Percentiles rank a stretch among this genome's conserved stretches.
phyloP scores from a whole-genome alignment of 37 sponge, comb jelly and placozoan species.

The Cladorhizidae sp. region DNA sequence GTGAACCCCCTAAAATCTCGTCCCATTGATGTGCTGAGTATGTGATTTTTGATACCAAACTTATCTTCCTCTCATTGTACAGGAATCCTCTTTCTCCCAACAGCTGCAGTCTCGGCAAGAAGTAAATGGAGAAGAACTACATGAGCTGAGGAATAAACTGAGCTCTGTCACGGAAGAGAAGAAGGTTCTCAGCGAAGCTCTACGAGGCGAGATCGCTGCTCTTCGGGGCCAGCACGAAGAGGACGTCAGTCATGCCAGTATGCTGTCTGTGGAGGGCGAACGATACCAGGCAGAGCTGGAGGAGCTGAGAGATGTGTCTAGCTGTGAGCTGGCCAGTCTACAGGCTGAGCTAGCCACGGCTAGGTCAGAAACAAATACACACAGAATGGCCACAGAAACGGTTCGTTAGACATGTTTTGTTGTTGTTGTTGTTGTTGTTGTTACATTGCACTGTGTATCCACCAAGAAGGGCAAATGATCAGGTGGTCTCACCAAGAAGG shows the following conservation, averaged over 20 bases:
- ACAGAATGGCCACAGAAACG: constrained; percentile 15
- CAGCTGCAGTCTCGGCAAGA: constrained; percentile 26
- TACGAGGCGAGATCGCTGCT: not conserved
- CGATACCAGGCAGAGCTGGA: not conserved
- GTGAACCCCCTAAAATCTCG: too few relatives aligned
- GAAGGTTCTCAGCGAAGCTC: constrained; percentile 6
- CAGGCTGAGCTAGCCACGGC: constrained; percentile 53
- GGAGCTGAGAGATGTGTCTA: constrained; percentile 4
- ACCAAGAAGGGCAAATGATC: too few relatives aligned
- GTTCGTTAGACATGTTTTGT: not conserved
- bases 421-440: too few relatives aligned
- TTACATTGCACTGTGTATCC: too few relatives aligned
- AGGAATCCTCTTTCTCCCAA: constrained; percentile 31
- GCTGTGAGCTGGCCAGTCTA: constrained; percentile 24
- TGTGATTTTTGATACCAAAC: too few relatives aligned
- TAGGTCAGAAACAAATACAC: constrained; percentile 6
- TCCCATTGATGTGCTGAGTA: too few relatives aligned
- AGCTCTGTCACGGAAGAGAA: not conserved
- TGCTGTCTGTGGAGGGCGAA: constrained; percentile 3
- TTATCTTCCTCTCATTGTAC: too few relatives aligned
- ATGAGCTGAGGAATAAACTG: constrained; percentile 16
- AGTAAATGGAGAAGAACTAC: not conserved
- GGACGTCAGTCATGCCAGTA: too few relatives aligned
- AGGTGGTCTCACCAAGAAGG: too few relatives aligned
- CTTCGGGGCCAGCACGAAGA: not conserved